Conservation (phyloP, 1,140 invertebrate species). For the Hyles euphorbiae region DNA sequence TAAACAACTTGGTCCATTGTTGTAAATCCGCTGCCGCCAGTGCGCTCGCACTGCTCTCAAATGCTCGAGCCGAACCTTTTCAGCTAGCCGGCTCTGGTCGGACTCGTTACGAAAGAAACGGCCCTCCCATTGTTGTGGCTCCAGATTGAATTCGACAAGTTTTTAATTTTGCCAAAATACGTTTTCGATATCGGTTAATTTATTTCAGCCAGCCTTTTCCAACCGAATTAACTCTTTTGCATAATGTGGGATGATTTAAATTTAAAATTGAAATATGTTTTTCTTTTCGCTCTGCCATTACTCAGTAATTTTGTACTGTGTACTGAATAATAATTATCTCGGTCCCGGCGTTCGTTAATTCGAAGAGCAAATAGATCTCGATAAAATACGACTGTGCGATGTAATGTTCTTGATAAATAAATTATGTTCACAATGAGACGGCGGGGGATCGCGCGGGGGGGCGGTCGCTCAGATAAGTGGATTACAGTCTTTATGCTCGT, state of each 20-base stretch:
- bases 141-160: conserved; percentile 32
- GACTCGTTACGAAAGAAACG: conserved; percentile 16
- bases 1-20: too few species aligned
- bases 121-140: conserved; percentile 27
- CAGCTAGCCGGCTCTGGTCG: conserved; percentile 10
- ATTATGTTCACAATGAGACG: conserved; percentile 24
- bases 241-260: neutral
- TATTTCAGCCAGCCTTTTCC: neutral
- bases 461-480: conserved; percentile 8
- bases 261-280: too few species aligned
- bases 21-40: too few species aligned
- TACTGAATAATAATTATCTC: too few species aligned
- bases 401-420: conserved; percentile 27
- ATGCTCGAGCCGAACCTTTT: conserved; percentile 7
- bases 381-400: neutral
- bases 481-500: conserved; percentile 21
- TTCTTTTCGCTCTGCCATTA: too few species aligned
- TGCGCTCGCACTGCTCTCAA: neutral
- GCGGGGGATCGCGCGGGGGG: conserved; percentile 2
- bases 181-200: conserved; percentile 7
- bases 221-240: neutral
- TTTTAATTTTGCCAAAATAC: conserved; percentile 20
- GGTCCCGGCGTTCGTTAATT: neutral
- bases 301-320: too few species aligned
- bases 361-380: neutral